Conservation (phyloP, 2,797 vertebrate species). For the Cuniculus paca region DNA sequence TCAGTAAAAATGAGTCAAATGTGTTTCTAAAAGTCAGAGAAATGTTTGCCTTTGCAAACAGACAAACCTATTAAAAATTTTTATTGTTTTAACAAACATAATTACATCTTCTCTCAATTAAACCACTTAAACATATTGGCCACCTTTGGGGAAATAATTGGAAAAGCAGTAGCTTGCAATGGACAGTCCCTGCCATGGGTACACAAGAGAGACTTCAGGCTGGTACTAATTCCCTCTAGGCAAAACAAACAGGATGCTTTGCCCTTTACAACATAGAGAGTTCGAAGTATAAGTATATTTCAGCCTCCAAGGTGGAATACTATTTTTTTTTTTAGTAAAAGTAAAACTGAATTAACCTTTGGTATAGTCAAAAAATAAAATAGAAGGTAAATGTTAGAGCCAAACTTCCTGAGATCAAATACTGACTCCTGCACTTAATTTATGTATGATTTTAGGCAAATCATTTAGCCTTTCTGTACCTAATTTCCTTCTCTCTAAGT, state of each 20-base stretch:
- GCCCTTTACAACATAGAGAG: fast-evolving
- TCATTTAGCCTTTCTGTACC: not conserved
- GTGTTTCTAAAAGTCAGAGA: not conserved
- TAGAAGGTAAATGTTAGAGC: not conserved
- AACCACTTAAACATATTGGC: not conserved
- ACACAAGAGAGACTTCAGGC: not conserved
- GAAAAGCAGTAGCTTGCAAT: not conserved
- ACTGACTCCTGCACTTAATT: not conserved
- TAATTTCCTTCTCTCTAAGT: not conserved
- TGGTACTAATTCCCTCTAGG: no score
- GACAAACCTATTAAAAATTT: not conserved
- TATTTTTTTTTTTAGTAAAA: not conserved
- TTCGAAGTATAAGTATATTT: not conserved
- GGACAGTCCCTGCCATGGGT: no score
- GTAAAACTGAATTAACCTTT: not conserved
- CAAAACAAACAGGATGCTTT: not conserved
- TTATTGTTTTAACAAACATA: constrained; percentile 34
- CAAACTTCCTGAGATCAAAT: not conserved
- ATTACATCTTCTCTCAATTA: constrained; percentile 5
- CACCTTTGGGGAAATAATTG: not conserved
- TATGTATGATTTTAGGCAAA: not conserved
- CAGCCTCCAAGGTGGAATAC: not conserved
- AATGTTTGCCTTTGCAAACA: not conserved
- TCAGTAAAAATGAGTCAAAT: constrained; percentile 35
- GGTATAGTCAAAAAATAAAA: not conserved